phyloP scores from a whole-genome alignment of 1,140 invertebrate species.

The Orius insidiosus region DNA sequence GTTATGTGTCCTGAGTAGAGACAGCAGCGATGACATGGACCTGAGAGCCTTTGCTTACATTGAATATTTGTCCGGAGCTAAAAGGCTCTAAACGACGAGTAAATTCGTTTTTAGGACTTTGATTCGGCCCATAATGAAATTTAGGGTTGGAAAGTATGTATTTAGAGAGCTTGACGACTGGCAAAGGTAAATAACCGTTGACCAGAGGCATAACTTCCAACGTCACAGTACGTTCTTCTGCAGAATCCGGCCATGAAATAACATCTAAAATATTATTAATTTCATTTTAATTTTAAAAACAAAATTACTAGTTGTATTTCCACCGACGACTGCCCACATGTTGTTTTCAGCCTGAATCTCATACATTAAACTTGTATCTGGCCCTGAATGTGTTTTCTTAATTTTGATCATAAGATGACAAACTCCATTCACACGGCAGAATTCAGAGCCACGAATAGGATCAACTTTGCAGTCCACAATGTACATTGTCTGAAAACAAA shows the following conservation, averaged over 20 bases:
- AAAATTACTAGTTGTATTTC: constrained; percentile 51
- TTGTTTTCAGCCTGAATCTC: constrained; percentile 79
- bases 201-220: constrained; percentile 82
- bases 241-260: constrained; percentile 49
- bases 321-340: constrained; percentile 74
- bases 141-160: constrained; percentile 63
- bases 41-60: constrained; percentile 70
- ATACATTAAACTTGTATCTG: constrained; percentile 56
- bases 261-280: constrained; percentile 40
- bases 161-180: constrained; percentile 72
- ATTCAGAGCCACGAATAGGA: constrained; percentile 61
- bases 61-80: constrained; percentile 72
- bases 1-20: constrained; percentile 11
- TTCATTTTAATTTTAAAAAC: not conserved
- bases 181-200: constrained; percentile 73
- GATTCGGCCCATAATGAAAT: constrained; percentile 9
- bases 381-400: constrained; percentile 29
- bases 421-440: constrained; percentile 73
- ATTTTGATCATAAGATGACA: constrained; percentile 69
- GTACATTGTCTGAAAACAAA: constrained; percentile 53
- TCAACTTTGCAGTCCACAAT: constrained; percentile 64
- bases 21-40: constrained; percentile 55
- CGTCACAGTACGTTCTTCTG: constrained; percentile 51
- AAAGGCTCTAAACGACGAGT: constrained; percentile 52
- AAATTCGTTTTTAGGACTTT: not conserved